Base-by-base conservation (phyloP, 2,888 invertebrate species). In the Mythimna albipuncta region DNA sequence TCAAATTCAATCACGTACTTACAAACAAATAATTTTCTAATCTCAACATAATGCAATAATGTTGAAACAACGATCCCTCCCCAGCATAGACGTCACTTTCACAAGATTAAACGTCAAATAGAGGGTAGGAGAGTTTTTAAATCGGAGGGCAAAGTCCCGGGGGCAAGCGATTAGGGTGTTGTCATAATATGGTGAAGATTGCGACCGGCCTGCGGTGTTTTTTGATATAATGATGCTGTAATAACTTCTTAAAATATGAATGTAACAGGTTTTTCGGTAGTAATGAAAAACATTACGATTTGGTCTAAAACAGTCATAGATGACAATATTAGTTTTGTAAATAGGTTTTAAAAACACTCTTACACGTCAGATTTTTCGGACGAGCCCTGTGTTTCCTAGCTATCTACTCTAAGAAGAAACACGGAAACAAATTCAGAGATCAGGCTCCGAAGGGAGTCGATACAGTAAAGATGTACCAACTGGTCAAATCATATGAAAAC, bases 71-170 rank as follows among this genome's bases (percentile, higher is more conserved):
- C 62, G 79, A 54, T 59, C 74, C 67, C 71, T 74, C 72, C 75
- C 72, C 75, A 79, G 85, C 85, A 87, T 90, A 90, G 87, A 90
- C 91, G 93, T 93, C 93, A 92, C 89, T 89, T 89, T 86, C 92
- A 91, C 89, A 90, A 93, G 94, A 94, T 94, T 93, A 91, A 92
- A 92, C 87, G 92, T 92, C 93, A 90, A 89, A 90, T 82, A 81
- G 85, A 87, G 87, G 88, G 85, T 86, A 92, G 91, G 90, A 89
- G 88, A 47, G 88, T 90, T 91, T 92, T 91, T 89, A 90, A 91
- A 91, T 90, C 89, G 87, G 84, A 90, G 92, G 90, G 91, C 81
- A 50, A 69, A 74, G 67, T 81, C 85, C 77, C 85, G 79, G 83
- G 84, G 79, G 83, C 72, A 66, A 78, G 58, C 59, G 78, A 58